A percentile compares a stretch with the other conserved stretches of the same genome.
phyloP scores from a whole-genome alignment of 2,113 vertebrate genomes.

The Alligator sinensis region DNA sequence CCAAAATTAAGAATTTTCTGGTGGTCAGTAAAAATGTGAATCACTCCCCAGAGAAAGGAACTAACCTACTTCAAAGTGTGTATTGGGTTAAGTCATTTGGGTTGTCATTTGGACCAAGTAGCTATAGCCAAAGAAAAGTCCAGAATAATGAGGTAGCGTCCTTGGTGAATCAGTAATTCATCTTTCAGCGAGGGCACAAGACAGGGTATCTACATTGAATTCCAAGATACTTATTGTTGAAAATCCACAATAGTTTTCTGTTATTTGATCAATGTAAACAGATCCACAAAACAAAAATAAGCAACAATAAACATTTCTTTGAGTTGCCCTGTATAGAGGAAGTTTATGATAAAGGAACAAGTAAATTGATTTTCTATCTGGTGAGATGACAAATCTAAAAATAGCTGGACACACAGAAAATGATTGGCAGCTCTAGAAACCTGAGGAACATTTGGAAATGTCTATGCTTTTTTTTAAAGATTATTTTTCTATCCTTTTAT shows the following conservation, averaged over 20 bases:
- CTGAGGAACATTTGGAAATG: not conserved
- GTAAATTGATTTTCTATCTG: not conserved
- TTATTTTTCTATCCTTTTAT: not conserved
- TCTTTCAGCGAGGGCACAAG: not conserved
- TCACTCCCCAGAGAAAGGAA: not conserved
- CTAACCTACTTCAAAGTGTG: not conserved
- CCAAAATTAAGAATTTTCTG: not conserved
- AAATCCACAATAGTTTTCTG: not conserved
- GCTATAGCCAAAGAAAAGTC: not conserved
- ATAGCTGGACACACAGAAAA: not conserved
- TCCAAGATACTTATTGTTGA: not conserved
- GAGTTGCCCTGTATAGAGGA: fast-evolving
- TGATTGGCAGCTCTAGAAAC: not conserved
- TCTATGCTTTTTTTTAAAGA: not conserved
- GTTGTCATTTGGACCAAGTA: fast-evolving
- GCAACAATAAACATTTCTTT: fast-evolving
- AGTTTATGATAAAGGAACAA: not conserved
- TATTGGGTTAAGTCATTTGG: not conserved
- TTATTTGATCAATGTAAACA: not conserved
- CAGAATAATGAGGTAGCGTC: not conserved
- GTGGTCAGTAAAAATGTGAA: not conserved
- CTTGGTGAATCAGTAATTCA: not conserved
- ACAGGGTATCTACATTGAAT: not conserved
- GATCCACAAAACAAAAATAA: not conserved
- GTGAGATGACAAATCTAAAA: not conserved